Evolutionary conservation across 2,888 invertebrate species (phyloP).

Genomic region (Pyrrhia umbra): DNA sequence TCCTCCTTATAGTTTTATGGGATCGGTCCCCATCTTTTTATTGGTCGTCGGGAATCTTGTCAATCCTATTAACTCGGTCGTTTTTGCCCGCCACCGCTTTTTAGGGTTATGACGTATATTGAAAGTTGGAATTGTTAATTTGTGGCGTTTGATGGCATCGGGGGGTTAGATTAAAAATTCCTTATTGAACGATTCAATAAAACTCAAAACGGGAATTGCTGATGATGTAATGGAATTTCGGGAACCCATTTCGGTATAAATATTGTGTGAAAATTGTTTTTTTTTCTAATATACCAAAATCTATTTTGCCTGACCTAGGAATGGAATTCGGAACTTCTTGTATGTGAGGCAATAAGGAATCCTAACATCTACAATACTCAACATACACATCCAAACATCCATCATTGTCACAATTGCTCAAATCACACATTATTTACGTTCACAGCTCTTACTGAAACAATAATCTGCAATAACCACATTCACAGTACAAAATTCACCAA

Average conservation of each 20-base stretch:
- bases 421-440: conserved; percentile 35
- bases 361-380: conserved; percentile 5
- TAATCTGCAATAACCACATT: conserved; percentile 47
- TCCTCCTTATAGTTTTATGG: conserved; percentile 88
- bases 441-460: conserved; percentile 30
- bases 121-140: conserved; percentile 79
- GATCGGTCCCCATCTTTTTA: conserved; percentile 85
- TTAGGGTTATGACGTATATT: conserved; percentile 75
- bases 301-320: too few relatives aligned
- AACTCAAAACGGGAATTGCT: conserved; percentile 10
- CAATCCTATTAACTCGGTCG: conserved; percentile 84
- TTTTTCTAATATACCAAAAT: too few relatives aligned
- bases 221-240: conserved; percentile 20
- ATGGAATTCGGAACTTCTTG: too few relatives aligned
- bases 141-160: conserved; percentile 69
- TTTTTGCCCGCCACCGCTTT: conserved; percentile 71
- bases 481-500: conserved; percentile 41
- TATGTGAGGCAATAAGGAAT: too few relatives aligned
- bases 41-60: conserved; percentile 86
- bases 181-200: conserved; percentile 50
- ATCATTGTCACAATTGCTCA: conserved; percentile 36
- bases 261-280: too few relatives aligned
- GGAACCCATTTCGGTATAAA: not conserved
- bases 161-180: conserved; percentile 57
- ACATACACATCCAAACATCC: conserved; percentile 7